Evolutionary conservation across 1,140 invertebrate genomes (phyloP).

Genomic region (Pissodes strobi): DNA sequence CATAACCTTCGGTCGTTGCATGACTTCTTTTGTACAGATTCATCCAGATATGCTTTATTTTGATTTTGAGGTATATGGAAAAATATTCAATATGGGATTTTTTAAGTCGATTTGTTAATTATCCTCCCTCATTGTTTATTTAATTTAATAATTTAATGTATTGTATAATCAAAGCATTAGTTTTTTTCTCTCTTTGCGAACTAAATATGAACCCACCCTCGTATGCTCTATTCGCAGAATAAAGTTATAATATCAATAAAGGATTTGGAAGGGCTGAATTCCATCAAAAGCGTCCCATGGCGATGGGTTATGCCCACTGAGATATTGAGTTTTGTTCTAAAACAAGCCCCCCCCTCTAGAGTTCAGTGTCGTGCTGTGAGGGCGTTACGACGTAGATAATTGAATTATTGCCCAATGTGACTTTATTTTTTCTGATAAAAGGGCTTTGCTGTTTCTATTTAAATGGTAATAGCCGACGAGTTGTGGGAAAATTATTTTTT

Average conservation of each 20-base stretch:
- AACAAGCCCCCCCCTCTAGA: background rate
- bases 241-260: constrained; percentile 2
- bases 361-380: constrained; percentile 13
- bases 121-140: too few species aligned
- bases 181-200: too few species aligned
- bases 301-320: constrained; percentile 16
- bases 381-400: constrained; percentile 25
- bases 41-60: too few species aligned
- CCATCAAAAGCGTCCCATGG: constrained; percentile 17
- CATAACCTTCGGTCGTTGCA: too few species aligned
- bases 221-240: too few species aligned
- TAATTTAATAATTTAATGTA: too few species aligned
- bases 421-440: constrained; percentile 13
- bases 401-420: constrained; percentile 33
- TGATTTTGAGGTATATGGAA: too few species aligned
- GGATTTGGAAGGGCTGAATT: constrained; percentile 19
- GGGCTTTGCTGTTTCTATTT: constrained; percentile 18
- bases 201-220: too few species aligned
- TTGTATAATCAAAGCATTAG: too few species aligned
- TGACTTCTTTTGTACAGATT: too few species aligned
- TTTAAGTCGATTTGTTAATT: too few species aligned
- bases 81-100: too few species aligned
- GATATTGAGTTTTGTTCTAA: constrained; percentile 28
- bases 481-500: constrained; percentile 23
- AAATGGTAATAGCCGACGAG: constrained; percentile 5